Evolutionary conservation across 2,888 invertebrate species (phyloP).

Genomic region (Leptothorax acervorum): DNA sequence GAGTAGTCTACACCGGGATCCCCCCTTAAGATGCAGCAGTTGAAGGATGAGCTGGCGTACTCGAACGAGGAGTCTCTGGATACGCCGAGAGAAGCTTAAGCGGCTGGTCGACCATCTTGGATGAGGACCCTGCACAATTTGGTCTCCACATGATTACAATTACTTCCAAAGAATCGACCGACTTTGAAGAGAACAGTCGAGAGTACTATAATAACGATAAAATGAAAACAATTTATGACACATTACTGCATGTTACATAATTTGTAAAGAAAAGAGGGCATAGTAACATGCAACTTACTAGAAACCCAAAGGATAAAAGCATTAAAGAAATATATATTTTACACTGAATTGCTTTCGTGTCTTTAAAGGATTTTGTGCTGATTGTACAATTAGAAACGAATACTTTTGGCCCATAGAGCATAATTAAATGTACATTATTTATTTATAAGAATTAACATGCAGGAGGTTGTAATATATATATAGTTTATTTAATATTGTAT

Average conservation of each 20-base stretch:
- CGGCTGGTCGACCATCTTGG: too few relatives aligned
- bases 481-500: too few relatives aligned
- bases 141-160: too few relatives aligned
- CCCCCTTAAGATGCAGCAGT: too few relatives aligned
- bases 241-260: slow-evolving; percentile 21
- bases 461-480: too few relatives aligned
- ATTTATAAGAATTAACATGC: slow-evolving; percentile 45
- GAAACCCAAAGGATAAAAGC: slow-evolving; percentile 12
- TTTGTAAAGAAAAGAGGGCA: slow-evolving; percentile 37
- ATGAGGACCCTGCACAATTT: too few relatives aligned
- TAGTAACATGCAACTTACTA: slow-evolving; percentile 22
- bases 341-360: slow-evolving; percentile 44
- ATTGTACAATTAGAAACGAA: slow-evolving; percentile 46
- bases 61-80: too few relatives aligned
- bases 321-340: slow-evolving; percentile 44
- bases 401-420: slow-evolving; percentile 35
- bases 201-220: slow-evolving; percentile 19
- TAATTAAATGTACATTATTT: slow-evolving; percentile 57
- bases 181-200: too few relatives aligned
- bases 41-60: too few relatives aligned
- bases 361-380: slow-evolving; percentile 23
- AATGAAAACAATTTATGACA: neutral
- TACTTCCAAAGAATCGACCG: too few relatives aligned
- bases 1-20: too few relatives aligned
- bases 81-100: too few relatives aligned